Evolutionary conservation across 64 coral and sea anemone species (phyloP).

Genomic region (Trachythela sp.): DNA sequence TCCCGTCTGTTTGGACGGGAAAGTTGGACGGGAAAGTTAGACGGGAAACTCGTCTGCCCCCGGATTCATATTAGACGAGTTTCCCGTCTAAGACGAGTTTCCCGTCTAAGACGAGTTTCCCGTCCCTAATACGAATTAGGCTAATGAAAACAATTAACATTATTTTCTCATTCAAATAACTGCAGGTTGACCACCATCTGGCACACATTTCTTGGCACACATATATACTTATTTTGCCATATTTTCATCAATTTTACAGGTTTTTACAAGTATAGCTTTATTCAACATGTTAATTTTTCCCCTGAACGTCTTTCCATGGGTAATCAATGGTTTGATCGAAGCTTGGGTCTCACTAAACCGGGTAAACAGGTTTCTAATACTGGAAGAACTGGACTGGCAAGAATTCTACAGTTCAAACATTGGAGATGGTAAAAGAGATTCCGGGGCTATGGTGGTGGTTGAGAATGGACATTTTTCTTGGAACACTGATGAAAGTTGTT

Average conservation of each 20-base stretch:
- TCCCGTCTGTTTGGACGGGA: too few species aligned
- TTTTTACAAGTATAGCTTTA: constrained; percentile 92
- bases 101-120: too few species aligned
- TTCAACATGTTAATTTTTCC: constrained; percentile 98
- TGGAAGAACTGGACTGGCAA: constrained; percentile 63
- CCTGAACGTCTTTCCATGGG: constrained; percentile 93
- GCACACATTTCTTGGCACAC: too few species aligned
- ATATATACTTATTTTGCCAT: background rate
- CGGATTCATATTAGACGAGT: too few species aligned
- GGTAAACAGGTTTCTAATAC: constrained; percentile 68
- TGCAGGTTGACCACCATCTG: too few species aligned
- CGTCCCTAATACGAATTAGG: too few species aligned
- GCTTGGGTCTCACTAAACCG: constrained; percentile 96
- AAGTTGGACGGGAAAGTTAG: too few species aligned
- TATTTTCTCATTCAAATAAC: too few species aligned
- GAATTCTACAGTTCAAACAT: constrained; percentile 52
- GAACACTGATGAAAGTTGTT: background rate
- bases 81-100: too few species aligned
- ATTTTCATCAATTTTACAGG: constrained; percentile 37
- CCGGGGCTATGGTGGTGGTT: background rate
- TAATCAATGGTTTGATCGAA: constrained; percentile 90
- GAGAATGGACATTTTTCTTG: background rate
- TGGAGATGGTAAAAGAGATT: background rate
- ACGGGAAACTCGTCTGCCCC: too few species aligned
- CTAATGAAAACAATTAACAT: too few species aligned